Conservation (phyloP, 37 sponge, comb jelly and placozoan genomes). For the Ephydatia muelleri region DNA sequence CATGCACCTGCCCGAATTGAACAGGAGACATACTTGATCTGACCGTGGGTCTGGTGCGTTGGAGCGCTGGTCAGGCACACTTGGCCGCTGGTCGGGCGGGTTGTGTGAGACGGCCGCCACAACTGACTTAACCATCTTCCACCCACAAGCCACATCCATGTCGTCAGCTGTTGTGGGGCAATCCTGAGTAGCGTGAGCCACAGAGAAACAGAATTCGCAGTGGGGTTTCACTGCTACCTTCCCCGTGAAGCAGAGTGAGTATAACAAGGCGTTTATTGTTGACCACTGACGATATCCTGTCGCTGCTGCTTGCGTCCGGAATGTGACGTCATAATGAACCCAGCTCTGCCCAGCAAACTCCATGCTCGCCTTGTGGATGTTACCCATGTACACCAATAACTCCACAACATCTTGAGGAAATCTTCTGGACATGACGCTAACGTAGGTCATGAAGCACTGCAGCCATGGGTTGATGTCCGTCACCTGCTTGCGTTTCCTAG, state of each 20-base stretch:
- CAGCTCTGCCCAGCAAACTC: conserved; percentile 11
- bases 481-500: not conserved
- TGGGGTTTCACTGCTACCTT: not conserved
- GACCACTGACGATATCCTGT: not conserved
- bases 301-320: conserved; percentile 5
- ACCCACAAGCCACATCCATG: not conserved
- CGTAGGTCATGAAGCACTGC: conserved; percentile 8
- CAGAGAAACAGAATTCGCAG: conserved; percentile 12
- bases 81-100: conserved; percentile 3
- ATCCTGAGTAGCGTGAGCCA: not conserved
- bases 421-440: not conserved
- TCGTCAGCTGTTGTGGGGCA: not conserved
- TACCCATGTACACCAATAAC: conserved; percentile 6
- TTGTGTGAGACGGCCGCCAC: not conserved
- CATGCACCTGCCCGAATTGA: conserved; percentile 5
- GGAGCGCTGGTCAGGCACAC: not conserved
- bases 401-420: not conserved
- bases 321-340: conserved; percentile 17
- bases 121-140: not conserved
- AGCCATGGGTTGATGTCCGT: conserved; percentile 11
- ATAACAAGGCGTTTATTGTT: not conserved
- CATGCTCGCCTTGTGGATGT: conserved; percentile 8
- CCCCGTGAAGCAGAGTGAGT: conserved; percentile 21
- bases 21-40: not conserved
- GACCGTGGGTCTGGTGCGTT: not conserved